Evolutionary conservation across 2,113 vertebrate species (phyloP).

Genomic region (Hydrolagus affinis): DNA sequence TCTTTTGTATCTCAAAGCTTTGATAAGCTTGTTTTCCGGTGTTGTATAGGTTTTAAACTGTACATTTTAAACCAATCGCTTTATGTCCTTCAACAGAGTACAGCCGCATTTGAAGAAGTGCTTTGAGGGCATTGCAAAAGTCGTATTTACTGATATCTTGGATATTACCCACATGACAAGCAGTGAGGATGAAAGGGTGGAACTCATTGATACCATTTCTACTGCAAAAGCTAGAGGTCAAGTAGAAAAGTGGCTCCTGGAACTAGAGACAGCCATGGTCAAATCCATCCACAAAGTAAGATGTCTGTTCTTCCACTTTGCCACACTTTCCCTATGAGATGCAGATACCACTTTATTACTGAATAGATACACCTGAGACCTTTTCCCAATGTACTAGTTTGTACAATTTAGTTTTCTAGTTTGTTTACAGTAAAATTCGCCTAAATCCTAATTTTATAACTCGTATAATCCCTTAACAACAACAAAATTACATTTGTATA

Average conservation of each 20-base stretch:
- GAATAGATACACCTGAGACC: neutral
- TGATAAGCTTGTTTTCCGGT: no score
- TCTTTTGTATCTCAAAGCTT: no score
- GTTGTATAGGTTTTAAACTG: neutral
- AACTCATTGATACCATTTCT: constrained; percentile 66
- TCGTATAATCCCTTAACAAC: no score
- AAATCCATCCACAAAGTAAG: constrained; percentile 73
- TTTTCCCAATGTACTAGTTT: neutral
- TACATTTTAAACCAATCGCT: constrained; percentile 1
- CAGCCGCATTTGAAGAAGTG: constrained; percentile 85
- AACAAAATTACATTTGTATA: no score
- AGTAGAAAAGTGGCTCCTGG: constrained; percentile 80
- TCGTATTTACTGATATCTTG: constrained; percentile 71
- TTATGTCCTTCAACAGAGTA: constrained; percentile 53
- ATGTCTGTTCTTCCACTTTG: neutral
- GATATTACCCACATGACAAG: constrained; percentile 84
- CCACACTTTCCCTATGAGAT: neutral
- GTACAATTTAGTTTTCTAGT: neutral
- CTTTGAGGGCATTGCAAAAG: constrained; percentile 79
- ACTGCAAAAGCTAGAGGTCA: constrained; percentile 76
- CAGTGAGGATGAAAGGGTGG: constrained; percentile 72
- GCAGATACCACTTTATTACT: neutral
- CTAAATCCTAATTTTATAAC: no score
- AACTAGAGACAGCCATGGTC: constrained; percentile 70
- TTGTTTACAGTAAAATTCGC: no score